phyloP scores from a whole-genome alignment of 2,888 invertebrate species.

The Ichneumon xanthorius region DNA sequence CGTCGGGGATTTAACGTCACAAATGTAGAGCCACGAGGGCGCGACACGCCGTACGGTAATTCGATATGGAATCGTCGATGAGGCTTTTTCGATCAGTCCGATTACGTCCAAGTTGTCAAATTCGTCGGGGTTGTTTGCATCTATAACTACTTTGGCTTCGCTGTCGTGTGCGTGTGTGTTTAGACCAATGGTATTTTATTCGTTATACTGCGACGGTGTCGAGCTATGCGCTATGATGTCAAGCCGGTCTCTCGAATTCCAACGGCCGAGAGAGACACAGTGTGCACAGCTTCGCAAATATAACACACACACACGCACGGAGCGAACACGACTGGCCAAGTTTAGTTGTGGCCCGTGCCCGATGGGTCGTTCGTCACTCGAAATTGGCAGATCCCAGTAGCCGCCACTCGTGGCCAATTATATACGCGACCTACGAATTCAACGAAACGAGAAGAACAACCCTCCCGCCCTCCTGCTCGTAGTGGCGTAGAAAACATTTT shows the following conservation, averaged over 20 bases:
- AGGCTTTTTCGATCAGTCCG: constrained; percentile 41
- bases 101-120: constrained; percentile 51
- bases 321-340: constrained; percentile 34
- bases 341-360: constrained; percentile 45
- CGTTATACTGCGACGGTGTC: constrained; percentile 19
- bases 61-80: constrained; percentile 45
- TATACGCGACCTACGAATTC: constrained; percentile 23
- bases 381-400: constrained; percentile 58
- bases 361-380: constrained; percentile 58
- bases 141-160: constrained; percentile 2
- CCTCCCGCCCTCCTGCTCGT: neutral
- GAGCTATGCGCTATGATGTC: constrained; percentile 30
- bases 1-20: constrained; percentile 3
- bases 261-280: constrained; percentile 20
- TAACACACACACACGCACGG: neutral
- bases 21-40: neutral
- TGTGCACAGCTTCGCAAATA: neutral
- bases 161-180: constrained; percentile 18
- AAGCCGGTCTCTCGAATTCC: constrained; percentile 18
- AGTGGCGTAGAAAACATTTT: constrained; percentile 29
- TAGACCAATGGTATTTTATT: constrained; percentile 39
- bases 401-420: constrained; percentile 42
- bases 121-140: constrained; percentile 31
- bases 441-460: constrained; percentile 9
- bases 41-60: constrained; percentile 23